Evolutionary conservation across 2,113 vertebrate species (phyloP).

Genomic region (Mungos mungo): DNA sequence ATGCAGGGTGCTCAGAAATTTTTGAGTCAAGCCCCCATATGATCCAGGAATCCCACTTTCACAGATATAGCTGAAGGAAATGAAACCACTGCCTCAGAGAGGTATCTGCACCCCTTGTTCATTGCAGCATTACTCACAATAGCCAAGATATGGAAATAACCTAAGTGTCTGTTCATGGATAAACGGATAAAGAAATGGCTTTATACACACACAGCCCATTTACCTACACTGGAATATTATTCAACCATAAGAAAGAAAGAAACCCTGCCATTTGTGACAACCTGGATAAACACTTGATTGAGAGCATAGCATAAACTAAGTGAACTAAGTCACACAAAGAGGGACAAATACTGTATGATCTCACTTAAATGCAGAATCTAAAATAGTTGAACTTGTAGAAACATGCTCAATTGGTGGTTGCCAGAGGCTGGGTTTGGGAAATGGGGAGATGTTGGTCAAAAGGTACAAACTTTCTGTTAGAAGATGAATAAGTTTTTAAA

Average conservation of each 20-base stretch:
- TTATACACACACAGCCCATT: not conserved
- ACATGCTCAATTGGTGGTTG: not conserved
- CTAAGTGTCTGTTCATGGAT: not conserved
- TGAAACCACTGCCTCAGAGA: not conserved
- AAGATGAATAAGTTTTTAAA: not conserved
- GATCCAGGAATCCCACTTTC: not conserved
- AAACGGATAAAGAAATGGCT: not conserved
- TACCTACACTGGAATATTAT: not conserved
- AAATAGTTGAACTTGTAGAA: not conserved
- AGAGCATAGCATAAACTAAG: not conserved
- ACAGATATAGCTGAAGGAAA: not conserved
- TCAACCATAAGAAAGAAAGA: not conserved
- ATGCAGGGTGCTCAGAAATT: not conserved
- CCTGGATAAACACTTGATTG: not conserved
- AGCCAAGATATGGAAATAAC: not conserved
- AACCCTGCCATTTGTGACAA: not conserved
- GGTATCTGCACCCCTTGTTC: not conserved
- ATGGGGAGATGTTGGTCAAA: not conserved
- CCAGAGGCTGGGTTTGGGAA: not conserved
- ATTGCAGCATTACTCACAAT: not conserved
- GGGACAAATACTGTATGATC: not conserved
- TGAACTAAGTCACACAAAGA: not conserved
- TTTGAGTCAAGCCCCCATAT: not conserved
- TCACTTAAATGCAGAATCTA: not conserved
- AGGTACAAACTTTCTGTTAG: not conserved